Percentiles rank a stretch among this genome's conserved stretches.
phyloP scores from a whole-genome alignment of 2,888 invertebrate genomes.

The Girardia tigrina region DNA sequence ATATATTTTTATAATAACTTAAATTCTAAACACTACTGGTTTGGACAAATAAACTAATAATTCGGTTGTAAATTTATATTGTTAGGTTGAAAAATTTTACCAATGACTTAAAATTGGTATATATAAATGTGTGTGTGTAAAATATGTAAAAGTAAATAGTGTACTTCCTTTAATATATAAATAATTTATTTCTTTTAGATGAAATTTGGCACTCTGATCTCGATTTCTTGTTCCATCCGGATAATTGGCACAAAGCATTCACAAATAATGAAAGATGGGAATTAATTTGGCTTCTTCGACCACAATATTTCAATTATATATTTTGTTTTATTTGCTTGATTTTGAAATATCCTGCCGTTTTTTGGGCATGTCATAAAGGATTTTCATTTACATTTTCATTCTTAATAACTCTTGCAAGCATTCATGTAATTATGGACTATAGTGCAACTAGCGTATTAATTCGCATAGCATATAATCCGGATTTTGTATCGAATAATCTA shows the following conservation, averaged over 20 bases:
- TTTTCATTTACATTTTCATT: slow-evolving; percentile 25
- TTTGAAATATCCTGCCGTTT: neutral
- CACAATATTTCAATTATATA: slow-evolving; percentile 3
- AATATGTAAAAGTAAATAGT: too few species aligned
- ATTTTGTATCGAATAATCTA: neutral
- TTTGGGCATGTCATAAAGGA: slow-evolving; percentile 25
- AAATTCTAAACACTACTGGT: too few species aligned
- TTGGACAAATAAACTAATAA: too few species aligned
- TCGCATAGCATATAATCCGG: neutral
- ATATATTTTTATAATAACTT: too few species aligned
- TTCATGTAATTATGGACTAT: slow-evolving; percentile 20
- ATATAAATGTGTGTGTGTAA: too few species aligned
- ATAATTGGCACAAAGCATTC: neutral
- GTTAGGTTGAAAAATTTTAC: too few species aligned
- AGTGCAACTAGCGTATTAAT: neutral
- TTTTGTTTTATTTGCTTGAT: neutral
- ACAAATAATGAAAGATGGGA: neutral
- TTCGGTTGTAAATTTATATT: too few species aligned
- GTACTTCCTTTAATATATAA: too few species aligned
- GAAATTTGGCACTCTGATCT: neutral
- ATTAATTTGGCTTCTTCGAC: neutral
- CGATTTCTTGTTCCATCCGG: neutral
- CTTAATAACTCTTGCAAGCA: neutral
- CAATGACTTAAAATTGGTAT: too few species aligned
- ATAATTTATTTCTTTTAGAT: neutral